Conservation (phyloP, 2,113 vertebrate genomes). For the Microtus pennsylvanicus region DNA sequence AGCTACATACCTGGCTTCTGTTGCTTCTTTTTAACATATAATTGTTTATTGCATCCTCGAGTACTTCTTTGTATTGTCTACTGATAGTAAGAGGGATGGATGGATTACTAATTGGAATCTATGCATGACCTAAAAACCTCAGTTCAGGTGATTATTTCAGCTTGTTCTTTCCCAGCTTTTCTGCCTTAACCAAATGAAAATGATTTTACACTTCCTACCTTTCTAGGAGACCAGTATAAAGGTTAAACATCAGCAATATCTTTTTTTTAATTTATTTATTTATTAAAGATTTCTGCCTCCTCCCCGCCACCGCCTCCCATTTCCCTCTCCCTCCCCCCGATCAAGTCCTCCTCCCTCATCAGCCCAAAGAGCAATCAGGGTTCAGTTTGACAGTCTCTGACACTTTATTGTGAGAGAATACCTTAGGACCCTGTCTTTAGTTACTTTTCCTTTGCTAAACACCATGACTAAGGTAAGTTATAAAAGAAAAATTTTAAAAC, state of each 20-base stretch:
- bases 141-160: not conserved
- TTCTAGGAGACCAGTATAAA: not conserved
- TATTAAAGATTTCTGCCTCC: too few species aligned
- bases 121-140: not conserved
- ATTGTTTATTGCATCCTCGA: not conserved
- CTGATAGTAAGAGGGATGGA: not conserved
- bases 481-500: not conserved
- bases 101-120: not conserved
- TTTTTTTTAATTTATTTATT: not conserved
- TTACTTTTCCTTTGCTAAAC: not conserved
- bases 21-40: not conserved
- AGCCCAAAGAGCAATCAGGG: too few species aligned
- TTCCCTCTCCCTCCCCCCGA: too few species aligned
- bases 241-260: slow-evolving; percentile 36
- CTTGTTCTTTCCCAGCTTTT: not conserved
- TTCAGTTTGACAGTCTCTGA: not conserved
- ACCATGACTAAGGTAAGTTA: not conserved
- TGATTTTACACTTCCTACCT: not conserved
- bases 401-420: slow-evolving; percentile 1
- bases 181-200: not conserved
- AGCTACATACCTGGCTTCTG: not conserved
- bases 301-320: too few species aligned
- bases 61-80: not conserved
- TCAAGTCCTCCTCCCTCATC: too few species aligned
- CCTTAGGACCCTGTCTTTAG: not conserved